phyloP scores from a whole-genome alignment of 1,140 invertebrate genomes.

The Tetramorium alpestre region DNA sequence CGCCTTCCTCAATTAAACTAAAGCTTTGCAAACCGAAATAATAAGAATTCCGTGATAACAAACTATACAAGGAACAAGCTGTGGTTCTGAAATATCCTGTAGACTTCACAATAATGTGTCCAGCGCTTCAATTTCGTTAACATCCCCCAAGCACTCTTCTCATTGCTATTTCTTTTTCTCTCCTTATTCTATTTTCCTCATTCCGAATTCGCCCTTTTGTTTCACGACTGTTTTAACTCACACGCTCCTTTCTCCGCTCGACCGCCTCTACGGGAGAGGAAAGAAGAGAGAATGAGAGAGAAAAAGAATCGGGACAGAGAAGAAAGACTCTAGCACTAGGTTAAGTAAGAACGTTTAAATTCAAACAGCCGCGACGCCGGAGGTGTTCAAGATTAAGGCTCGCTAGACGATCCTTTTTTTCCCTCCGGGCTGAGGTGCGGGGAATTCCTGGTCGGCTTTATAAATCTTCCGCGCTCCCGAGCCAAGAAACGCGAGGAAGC shows the following conservation, averaged over 20 bases:
- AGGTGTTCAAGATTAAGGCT: slow-evolving; percentile 66
- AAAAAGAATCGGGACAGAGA: not conserved
- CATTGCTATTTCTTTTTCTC: slow-evolving; percentile 2
- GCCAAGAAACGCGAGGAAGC: slow-evolving; percentile 53
- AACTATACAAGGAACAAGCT: not conserved
- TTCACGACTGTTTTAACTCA: slow-evolving; percentile 65
- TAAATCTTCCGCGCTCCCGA: slow-evolving; percentile 60
- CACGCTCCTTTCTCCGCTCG: not conserved
- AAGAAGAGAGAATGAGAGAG: not conserved
- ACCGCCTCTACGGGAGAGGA: slow-evolving; percentile 30
- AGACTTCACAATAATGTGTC: slow-evolving; percentile 19
- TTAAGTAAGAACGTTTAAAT: slow-evolving; percentile 63
- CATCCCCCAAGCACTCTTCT: slow-evolving; percentile 53
- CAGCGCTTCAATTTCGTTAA: slow-evolving; percentile 63
- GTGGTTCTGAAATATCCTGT: slow-evolving; percentile 2
- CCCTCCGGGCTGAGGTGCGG: not conserved
- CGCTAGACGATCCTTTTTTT: slow-evolving; percentile 44
- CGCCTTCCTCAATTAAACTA: not conserved
- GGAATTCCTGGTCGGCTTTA: slow-evolving; percentile 59
- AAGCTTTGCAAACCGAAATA: not conserved
- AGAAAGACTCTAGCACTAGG: not conserved
- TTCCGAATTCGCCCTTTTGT: slow-evolving; percentile 43
- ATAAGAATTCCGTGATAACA: not conserved
- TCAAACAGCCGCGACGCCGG: slow-evolving; percentile 62
- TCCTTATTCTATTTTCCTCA: not conserved